Percentiles rank a stretch among this genome's conserved stretches.
Evolutionary conservation across 2,888 invertebrate species (phyloP).

Genomic region (Lithophane socia): DNA sequence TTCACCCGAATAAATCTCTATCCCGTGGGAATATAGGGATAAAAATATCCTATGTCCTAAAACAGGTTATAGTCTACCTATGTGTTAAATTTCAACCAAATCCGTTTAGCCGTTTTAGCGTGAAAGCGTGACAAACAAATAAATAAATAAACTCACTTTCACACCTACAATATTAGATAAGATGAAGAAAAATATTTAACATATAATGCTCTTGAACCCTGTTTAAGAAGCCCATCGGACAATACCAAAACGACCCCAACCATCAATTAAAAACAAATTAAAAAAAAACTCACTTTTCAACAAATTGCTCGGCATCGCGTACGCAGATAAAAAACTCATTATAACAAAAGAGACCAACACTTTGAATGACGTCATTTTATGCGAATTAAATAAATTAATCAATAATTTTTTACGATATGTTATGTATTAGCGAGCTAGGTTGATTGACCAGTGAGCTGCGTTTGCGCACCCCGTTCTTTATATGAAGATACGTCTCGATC

Average conservation of each 20-base stretch:
- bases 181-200: too few species aligned
- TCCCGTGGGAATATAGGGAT: too few species aligned
- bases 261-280: neutral
- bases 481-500: constrained; percentile 38
- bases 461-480: constrained; percentile 36
- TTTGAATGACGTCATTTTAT: constrained; percentile 48
- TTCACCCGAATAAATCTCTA: too few species aligned
- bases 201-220: too few species aligned
- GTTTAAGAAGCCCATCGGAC: neutral
- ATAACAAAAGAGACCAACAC: constrained; percentile 36
- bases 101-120: too few species aligned
- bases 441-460: constrained; percentile 43
- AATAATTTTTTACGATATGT: constrained; percentile 3
- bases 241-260: neutral
- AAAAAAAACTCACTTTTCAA: constrained; percentile 37
- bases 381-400: constrained; percentile 23
- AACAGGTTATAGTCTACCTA: too few species aligned
- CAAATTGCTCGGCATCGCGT: constrained; percentile 41
- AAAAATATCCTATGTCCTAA: too few species aligned
- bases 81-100: too few species aligned
- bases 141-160: too few species aligned
- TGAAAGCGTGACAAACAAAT: too few species aligned
- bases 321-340: constrained; percentile 31
- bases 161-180: too few species aligned
- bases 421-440: constrained; percentile 32